phyloP scores from a whole-genome alignment of 2,888 invertebrate genomes.

The Timandra comae region DNA sequence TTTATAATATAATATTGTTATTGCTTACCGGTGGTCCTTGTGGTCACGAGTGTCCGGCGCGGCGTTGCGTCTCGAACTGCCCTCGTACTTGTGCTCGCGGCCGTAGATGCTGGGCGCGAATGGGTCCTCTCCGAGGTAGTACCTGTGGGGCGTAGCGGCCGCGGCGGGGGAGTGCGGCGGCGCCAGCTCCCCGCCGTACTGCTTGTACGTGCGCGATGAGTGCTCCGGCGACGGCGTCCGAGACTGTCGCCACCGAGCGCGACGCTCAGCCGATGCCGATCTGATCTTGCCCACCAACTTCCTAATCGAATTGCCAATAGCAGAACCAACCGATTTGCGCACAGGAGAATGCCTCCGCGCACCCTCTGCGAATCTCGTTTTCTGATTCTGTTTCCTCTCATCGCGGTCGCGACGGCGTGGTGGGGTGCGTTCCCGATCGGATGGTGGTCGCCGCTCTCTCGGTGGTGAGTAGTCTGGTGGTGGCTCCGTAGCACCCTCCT shows the following conservation, averaged over 20 bases:
- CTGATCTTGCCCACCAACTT: slow-evolving; percentile 89
- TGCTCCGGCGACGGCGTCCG: slow-evolving; percentile 79
- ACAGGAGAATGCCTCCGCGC: slow-evolving; percentile 59
- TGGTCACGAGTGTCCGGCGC: slow-evolving; percentile 60
- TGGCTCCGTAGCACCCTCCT: slow-evolving; percentile 77
- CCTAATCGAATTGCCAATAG: slow-evolving; percentile 87
- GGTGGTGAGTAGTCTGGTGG: slow-evolving; percentile 85
- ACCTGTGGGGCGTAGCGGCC: slow-evolving; percentile 81
- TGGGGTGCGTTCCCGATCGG: slow-evolving; percentile 60
- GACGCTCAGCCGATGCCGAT: slow-evolving; percentile 81
- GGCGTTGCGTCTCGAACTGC: slow-evolving; percentile 72
- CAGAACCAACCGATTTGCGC: slow-evolving; percentile 74
- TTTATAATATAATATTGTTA: slow-evolving; percentile 35
- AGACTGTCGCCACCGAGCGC: slow-evolving; percentile 78
- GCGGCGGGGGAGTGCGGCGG: slow-evolving; percentile 65
- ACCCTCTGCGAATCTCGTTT: slow-evolving; percentile 80
- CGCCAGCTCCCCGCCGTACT: slow-evolving; percentile 68
- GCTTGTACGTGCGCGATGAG: slow-evolving; percentile 68
- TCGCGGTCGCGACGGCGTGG: slow-evolving; percentile 68
- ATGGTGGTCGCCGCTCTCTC: slow-evolving; percentile 61
- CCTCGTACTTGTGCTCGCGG: slow-evolving; percentile 89
- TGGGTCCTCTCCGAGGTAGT: slow-evolving; percentile 92
- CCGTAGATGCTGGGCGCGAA: slow-evolving; percentile 90
- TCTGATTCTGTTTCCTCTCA: slow-evolving; percentile 80
- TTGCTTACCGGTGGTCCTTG: neutral